Percentiles rank a stretch among this genome's conserved stretches.
Evolutionary conservation across 2,888 invertebrate genomes (phyloP).

Genomic region (Synanthedon formicaeformis): DNA sequence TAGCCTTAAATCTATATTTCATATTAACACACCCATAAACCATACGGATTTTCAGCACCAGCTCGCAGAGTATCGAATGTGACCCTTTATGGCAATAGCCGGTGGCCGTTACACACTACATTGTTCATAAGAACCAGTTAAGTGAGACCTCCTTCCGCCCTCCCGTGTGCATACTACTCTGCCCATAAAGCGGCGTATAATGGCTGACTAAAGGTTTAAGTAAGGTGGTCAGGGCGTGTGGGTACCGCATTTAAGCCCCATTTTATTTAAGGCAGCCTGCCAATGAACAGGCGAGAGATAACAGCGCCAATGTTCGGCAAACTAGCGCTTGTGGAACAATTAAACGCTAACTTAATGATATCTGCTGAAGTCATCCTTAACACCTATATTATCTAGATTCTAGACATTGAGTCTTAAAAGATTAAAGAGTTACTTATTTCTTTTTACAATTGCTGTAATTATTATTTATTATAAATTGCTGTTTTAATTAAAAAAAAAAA

Average conservation of each 20-base stretch:
- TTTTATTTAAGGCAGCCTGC: constrained; percentile 47
- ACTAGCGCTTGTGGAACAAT: constrained; percentile 15
- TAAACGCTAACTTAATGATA: constrained; percentile 3
- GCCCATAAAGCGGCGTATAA: not conserved
- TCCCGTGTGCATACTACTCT: not conserved
- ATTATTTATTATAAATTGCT: too few relatives aligned
- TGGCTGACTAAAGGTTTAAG: not conserved
- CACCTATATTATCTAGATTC: not conserved
- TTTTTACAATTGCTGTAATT: too few relatives aligned
- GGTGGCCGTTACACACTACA: constrained; percentile 17
- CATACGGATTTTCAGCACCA: not conserved
- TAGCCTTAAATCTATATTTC: not conserved
- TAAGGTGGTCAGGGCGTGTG: constrained; percentile 10
- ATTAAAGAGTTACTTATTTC: not conserved
- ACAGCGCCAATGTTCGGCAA: constrained; percentile 16
- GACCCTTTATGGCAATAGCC: constrained; percentile 16
- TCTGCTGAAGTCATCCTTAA: not conserved
- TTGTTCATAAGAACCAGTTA: constrained; percentile 15
- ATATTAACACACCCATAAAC: not conserved
- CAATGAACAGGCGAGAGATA: constrained; percentile 24
- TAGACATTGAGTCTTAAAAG: not conserved
- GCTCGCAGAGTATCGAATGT: constrained; percentile 12
- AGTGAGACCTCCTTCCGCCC: constrained; percentile 7
- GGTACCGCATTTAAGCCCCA: constrained; percentile 24
- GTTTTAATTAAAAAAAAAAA: too few relatives aligned